Percentiles rank a stretch among this genome's conserved stretches.
Conservation (phyloP, 2,113 vertebrate species). For the Scatophagus argus region DNA sequence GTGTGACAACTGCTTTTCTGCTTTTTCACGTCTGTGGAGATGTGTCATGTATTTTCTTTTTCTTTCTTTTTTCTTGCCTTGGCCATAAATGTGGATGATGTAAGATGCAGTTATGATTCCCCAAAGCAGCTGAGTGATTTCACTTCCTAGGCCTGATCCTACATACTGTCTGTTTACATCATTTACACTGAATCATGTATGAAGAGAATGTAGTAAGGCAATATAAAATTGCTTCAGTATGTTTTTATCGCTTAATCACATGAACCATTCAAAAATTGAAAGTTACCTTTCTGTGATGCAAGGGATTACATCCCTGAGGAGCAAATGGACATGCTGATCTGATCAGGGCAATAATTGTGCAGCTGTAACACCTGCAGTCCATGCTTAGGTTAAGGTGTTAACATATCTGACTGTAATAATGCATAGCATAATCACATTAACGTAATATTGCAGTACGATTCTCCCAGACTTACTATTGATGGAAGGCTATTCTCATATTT, state of each 20-base stretch:
- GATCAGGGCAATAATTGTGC: not conserved
- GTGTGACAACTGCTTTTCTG: constrained; percentile 1
- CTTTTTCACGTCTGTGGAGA: not conserved
- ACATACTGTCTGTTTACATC: not conserved
- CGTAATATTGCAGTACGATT: not conserved
- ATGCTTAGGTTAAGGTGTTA: not conserved
- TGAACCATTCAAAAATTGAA: not conserved
- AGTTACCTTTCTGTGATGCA: not conserved
- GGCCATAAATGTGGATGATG: constrained; percentile 7
- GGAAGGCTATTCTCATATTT: not conserved
- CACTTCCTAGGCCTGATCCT: not conserved
- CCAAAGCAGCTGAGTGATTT: not conserved
- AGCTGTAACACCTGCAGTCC: not conserved
- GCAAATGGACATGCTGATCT: constrained; percentile 8
- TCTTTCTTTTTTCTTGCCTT: not conserved
- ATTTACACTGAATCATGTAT: constrained; percentile 23
- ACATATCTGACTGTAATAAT: not conserved
- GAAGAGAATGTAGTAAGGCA: not conserved
- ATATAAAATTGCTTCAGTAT: not conserved
- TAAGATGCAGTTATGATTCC: not conserved
- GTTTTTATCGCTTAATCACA: not conserved
- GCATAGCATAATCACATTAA: not conserved
- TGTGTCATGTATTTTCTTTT: not conserved
- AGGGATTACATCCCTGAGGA: not conserved
- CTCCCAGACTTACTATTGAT: not conserved